phyloP scores from a whole-genome alignment of 1,140 invertebrate species.

The Adelges cooleyi region DNA sequence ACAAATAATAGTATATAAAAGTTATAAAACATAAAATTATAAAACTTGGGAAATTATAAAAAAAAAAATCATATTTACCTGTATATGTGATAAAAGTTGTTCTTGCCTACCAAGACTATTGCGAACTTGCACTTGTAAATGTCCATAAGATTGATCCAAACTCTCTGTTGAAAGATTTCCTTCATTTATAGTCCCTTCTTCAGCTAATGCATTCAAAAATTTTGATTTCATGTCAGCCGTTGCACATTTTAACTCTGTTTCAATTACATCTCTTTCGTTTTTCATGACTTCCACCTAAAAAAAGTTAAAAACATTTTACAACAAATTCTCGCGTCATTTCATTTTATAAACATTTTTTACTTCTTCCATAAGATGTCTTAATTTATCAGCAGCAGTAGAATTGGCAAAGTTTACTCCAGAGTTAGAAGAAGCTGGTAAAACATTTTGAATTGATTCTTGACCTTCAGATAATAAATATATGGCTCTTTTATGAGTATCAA shows the following conservation, averaged over 20 bases:
- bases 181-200: conserved; percentile 81
- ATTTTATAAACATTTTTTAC: conserved; percentile 41
- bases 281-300: conserved; percentile 74
- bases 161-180: conserved; percentile 55
- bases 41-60: neutral
- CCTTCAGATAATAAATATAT: conserved; percentile 73
- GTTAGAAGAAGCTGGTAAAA: conserved; percentile 47
- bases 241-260: conserved; percentile 72
- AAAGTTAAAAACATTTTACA: too few relatives aligned
- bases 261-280: conserved; percentile 76
- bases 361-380: conserved; percentile 70
- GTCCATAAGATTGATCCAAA: conserved; percentile 66
- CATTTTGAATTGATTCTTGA: conserved; percentile 48
- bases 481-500: conserved; percentile 60
- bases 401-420: conserved; percentile 41
- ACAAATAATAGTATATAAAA: too few relatives aligned
- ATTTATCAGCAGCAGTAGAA: conserved; percentile 50
- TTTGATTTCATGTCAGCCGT: conserved; percentile 73
- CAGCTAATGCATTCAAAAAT: conserved; percentile 66
- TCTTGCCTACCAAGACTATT: conserved; percentile 72
- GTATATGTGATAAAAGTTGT: conserved; percentile 60
- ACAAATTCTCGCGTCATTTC: too few relatives aligned
- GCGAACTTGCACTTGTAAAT: conserved; percentile 65
- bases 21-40: too few relatives aligned
- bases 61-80: conserved; percentile 40